A percentile compares a stretch with the other conserved stretches of the same genome.
phyloP scores from a whole-genome alignment of 2,888 invertebrate genomes.

The Amiota mariae region DNA sequence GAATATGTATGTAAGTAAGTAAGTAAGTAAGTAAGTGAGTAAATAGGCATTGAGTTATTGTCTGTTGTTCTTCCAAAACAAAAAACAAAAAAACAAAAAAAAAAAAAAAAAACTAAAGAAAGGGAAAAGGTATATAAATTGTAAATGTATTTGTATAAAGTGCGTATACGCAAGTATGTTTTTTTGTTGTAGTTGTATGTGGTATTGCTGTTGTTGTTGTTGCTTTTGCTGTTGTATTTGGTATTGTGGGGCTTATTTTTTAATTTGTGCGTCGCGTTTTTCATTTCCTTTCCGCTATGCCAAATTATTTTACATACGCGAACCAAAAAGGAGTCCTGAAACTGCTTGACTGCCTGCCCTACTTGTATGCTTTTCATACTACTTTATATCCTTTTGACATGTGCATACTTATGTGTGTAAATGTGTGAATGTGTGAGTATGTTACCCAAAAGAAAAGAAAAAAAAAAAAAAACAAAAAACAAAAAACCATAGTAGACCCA shows the following conservation, averaged over 20 bases:
- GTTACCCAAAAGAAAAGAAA: background rate
- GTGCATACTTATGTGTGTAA: background rate
- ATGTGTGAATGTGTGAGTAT: too few relatives aligned
- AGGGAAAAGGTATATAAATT: constrained; percentile 50
- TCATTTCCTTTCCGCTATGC: constrained; percentile 15
- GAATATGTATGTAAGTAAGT: background rate
- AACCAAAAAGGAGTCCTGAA: background rate
- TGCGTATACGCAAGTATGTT: constrained; percentile 39
- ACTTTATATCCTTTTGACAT: too few relatives aligned
- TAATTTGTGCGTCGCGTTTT: constrained; percentile 48
- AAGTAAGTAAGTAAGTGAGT: background rate
- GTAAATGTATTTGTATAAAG: constrained; percentile 51
- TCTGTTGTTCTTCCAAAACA: background rate
- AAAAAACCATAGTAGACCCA: background rate
- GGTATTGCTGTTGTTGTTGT: constrained; percentile 31
- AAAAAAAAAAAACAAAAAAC: too few relatives aligned
- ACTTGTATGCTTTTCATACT: too few relatives aligned
- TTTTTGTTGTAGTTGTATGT: constrained; percentile 43
- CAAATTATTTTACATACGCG: constrained; percentile 46
- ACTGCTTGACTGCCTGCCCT: too few relatives aligned
- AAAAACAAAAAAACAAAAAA: background rate
- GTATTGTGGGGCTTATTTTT: constrained; percentile 46
- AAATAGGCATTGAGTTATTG: constrained; percentile 1
- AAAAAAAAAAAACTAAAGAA: constrained; percentile 1
- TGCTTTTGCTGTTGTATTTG: constrained; percentile 34